Conservation (phyloP, 2,888 invertebrate species). For the Platerodrilus igneus region DNA sequence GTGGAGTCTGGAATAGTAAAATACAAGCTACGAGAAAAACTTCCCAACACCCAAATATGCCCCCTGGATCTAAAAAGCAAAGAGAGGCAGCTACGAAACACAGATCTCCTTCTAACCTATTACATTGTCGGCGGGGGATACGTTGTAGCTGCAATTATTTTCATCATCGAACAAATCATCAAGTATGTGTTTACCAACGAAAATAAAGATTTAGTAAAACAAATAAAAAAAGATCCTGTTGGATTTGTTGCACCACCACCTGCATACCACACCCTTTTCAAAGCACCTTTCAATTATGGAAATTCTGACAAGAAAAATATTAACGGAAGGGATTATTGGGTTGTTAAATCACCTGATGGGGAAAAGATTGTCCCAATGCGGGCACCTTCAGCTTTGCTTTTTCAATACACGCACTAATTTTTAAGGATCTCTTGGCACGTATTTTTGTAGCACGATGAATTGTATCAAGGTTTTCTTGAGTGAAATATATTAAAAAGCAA, state of each 20-base stretch:
- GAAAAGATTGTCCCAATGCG: conserved; percentile 67
- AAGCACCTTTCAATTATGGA: conserved; percentile 39
- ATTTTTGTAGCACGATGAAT: too few relatives aligned
- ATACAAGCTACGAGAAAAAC: conserved; percentile 53
- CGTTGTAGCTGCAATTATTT: conserved; percentile 55
- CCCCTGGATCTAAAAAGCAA: conserved; percentile 71
- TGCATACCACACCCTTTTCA: conserved; percentile 60
- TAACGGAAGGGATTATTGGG: conserved; percentile 74
- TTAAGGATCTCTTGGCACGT: too few relatives aligned
- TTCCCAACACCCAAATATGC: conserved; percentile 69
- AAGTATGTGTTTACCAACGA: conserved; percentile 4
- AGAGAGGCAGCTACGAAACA: conserved; percentile 66
- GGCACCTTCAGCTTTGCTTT: conserved; percentile 72
- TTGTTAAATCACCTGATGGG: conserved; percentile 58
- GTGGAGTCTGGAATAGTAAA: conserved; percentile 68
- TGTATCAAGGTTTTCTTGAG: too few relatives aligned
- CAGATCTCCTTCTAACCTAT: conserved; percentile 71
- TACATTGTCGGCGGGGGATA: conserved; percentile 64
- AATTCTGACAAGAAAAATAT: conserved; percentile 38
- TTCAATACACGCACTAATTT: conserved; percentile 55
- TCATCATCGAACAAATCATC: conserved; percentile 55
- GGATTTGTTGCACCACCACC: conserved; percentile 53
- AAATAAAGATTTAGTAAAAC: too few relatives aligned
- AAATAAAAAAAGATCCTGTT: neutral
- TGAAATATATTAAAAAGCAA: too few relatives aligned